Evolutionary conservation across 2,888 invertebrate species (phyloP), one percentile per base, ranked within the genome.

Genomic region (Idaea straminata): DNA sequence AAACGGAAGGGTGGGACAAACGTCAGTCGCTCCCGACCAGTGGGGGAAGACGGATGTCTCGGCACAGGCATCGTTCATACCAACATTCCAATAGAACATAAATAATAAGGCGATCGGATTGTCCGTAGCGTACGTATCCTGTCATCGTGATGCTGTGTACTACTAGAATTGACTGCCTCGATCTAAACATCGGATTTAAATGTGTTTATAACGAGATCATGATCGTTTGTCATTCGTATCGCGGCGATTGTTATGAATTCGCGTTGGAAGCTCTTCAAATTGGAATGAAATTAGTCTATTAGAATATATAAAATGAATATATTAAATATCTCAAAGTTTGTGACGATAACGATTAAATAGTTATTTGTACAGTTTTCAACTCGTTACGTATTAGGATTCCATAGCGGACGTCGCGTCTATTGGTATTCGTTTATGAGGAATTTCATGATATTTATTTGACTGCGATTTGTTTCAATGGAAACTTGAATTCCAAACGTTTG

Each of bases 71-170:
- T 88, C 84, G 85, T 81, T 88, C 90, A 88, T 88, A 87, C 83
- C 76, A 82, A 89, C 90, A 89, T 84, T 89, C 85, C 83, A 83
- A 85, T 85, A 77, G 82, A 72, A 83, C 85, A 90, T 89, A 88
- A 89, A 91, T 89, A 86, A 83, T 82, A 78, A 72, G 69, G 72
- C 74, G 73, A 63, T 47, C 47, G 10, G 6, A 47, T 5, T 7
- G 66, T 64, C 69, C 69, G 68, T 71, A 66, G 66, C 68, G 62
- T 62, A 65, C 36, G 62, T 47, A 47, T 47, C 47, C 47, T 47
- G 47, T 47, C 64, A 63, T 61, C 36, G 62, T 64, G 25, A 66
- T 61, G 69, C 64, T 66, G 63, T 64, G 66, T 64, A 67, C 61
- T 75, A 69, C 72, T 67, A 6, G 47, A 47, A 47, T 47, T 69